phyloP scores from a whole-genome alignment of 2,113 vertebrate species.

The Pangasianodon gigas region DNA sequence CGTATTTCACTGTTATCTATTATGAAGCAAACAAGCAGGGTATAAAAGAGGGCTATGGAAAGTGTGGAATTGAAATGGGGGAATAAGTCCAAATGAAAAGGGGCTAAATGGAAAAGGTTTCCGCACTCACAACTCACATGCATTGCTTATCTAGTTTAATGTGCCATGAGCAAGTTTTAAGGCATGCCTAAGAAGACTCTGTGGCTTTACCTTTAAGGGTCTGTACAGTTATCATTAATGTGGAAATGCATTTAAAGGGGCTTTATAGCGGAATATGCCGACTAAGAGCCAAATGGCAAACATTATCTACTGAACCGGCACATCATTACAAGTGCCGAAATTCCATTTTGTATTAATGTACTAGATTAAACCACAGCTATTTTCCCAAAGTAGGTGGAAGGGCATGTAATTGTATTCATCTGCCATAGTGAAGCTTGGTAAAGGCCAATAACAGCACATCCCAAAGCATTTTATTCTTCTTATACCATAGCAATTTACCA shows the following conservation, averaged over 20 bases:
- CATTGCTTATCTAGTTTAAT: conserved; percentile 34
- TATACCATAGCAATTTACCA: not conserved
- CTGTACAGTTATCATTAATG: conserved; percentile 7
- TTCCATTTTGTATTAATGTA: conserved; percentile 9
- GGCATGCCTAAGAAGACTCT: conserved; percentile 2
- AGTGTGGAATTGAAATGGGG: not conserved
- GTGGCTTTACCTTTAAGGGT: not conserved
- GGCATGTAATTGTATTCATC: conserved; percentile 9
- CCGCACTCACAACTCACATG: not conserved
- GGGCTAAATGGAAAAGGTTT: not conserved
- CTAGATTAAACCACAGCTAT: not conserved
- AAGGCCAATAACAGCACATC: not conserved
- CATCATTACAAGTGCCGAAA: not conserved
- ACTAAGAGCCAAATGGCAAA: not conserved
- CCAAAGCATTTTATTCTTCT: not conserved
- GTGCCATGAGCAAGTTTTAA: not conserved
- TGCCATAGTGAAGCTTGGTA: not conserved
- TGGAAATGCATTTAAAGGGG: not conserved
- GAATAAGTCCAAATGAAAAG: conserved; percentile 3
- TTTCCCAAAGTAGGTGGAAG: not conserved
- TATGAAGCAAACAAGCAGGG: conserved; percentile 8
- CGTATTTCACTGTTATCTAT: conserved; percentile 19
- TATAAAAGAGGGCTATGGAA: not conserved
- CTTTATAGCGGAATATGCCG: not conserved
- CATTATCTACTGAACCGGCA: conserved; percentile 14